Base-by-base conservation (phyloP, 2,113 vertebrate genomes). In the Elgaria multicarinata region DNA sequence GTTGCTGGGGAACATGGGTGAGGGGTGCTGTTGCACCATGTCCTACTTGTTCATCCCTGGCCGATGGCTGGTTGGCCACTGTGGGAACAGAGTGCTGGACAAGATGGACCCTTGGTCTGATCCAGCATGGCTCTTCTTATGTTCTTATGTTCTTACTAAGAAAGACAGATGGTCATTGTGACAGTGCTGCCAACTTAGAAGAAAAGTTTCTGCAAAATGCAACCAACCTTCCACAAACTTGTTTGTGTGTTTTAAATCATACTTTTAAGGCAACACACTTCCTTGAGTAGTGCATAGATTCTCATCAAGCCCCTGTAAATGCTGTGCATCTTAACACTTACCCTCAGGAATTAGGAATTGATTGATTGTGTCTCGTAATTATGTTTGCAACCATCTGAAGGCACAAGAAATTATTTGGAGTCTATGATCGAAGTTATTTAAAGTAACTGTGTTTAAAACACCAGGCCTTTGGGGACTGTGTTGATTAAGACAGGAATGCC, bases 401-500 rank as follows among this genome's bases (percentile, higher is more conserved):
- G 75, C 36, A 72, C 16, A 83, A 72, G 91, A 22, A 53, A 22
- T 6, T 0, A 85, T 89, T 87, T 92, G 55, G 22, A 90, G 85
- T 92, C 91, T 80, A 86, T 87, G 89, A 39, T 20, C 83, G 10
- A 44, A 86, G 78, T 94, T 91, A 90, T 85, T 96, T 94, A 67
- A 93, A 94, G 88, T 88, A 95, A 74, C 67, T 86, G 71, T 84
- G 44, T 91, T 93, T 95, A 94, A 93, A 95, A 92, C 14, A 3
- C 66, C n/a, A 80, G 85, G 79, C 85, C 86, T 91, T 75, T 83
- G 89, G 87, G 85, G 88, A 83, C 36, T 58, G 28, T 90, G 81
- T 85, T 92, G 88, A 93, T 87, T 92, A 91, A 89, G 90, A 95
- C 84, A 92, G 91, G 88, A 93, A 89, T 90, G 86, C 92, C 96